phyloP scores from a whole-genome alignment of 2,888 invertebrate genomes.

The Amblyjoppa fuscipennis region DNA sequence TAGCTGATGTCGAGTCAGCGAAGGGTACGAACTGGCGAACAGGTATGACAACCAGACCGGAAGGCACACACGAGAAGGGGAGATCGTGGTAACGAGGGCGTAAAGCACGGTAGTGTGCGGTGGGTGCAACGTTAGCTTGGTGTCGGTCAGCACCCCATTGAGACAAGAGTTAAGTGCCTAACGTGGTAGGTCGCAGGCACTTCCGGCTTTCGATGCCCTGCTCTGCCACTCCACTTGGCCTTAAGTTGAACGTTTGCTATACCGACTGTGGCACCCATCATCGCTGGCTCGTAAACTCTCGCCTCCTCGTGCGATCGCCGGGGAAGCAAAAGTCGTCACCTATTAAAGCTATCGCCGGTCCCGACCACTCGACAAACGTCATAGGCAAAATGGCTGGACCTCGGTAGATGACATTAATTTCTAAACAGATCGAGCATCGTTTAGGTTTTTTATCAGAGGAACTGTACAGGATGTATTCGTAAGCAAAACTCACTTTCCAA shows the following conservation, averaged over 20 bases:
- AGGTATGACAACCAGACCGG: slow-evolving; percentile 37
- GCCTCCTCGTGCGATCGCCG: slow-evolving; percentile 13
- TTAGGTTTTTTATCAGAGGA: not conserved
- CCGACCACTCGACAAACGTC: slow-evolving; percentile 4
- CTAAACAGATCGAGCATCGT: not conserved
- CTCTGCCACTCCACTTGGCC: slow-evolving; percentile 24
- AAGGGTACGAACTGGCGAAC: slow-evolving; percentile 30
- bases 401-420: not conserved
- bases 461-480: not conserved
- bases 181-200: slow-evolving; percentile 54
- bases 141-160: slow-evolving; percentile 57
- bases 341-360: slow-evolving; percentile 21
- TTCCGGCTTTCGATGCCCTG: slow-evolving; percentile 50
- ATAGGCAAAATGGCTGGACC: not conserved
- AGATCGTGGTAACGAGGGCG: slow-evolving; percentile 49
- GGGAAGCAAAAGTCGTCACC: slow-evolving; percentile 15
- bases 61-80: slow-evolving; percentile 15
- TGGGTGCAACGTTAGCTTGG: slow-evolving; percentile 48
- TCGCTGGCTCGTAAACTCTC: slow-evolving; percentile 57
- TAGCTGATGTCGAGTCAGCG: slow-evolving; percentile 35
- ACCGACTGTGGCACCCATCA: slow-evolving; percentile 22
- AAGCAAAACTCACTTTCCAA: not conserved
- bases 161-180: slow-evolving; percentile 62
- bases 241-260: slow-evolving; percentile 21
- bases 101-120: slow-evolving; percentile 54